phyloP scores from a whole-genome alignment of 2,113 vertebrate species.

The Bolborhynchus lineola region DNA sequence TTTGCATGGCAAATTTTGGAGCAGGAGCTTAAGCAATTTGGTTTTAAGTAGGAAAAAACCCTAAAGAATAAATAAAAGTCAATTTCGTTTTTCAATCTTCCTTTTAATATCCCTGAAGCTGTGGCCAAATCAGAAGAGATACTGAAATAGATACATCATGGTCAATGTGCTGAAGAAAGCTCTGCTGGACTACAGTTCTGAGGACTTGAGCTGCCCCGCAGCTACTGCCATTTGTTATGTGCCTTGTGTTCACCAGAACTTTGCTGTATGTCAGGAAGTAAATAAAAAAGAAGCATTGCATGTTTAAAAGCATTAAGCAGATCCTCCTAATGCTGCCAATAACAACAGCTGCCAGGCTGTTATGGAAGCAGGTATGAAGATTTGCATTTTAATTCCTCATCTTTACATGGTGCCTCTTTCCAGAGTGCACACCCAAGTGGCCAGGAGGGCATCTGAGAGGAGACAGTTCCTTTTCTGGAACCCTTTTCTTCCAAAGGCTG shows the following conservation, averaged over 20 bases:
- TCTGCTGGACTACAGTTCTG: conserved; percentile 11
- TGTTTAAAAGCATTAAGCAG: background rate
- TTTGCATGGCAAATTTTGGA: background rate
- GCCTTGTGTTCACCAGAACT: conserved; percentile 1
- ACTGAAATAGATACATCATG: conserved; percentile 15
- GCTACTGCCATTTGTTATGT: conserved; percentile 53
- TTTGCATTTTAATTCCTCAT: background rate
- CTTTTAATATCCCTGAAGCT: background rate
- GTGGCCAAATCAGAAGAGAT: background rate
- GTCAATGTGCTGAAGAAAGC: conserved; percentile 5
- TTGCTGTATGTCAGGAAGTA: background rate
- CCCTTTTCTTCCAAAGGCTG: background rate
- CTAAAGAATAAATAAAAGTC: background rate
- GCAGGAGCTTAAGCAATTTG: background rate
- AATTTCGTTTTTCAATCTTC: background rate
- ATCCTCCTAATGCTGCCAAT: background rate
- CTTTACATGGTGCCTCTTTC: background rate
- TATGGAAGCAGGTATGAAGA: background rate
- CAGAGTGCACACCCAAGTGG: background rate
- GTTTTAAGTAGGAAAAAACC: background rate
- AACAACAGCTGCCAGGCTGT: background rate
- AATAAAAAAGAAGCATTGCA: background rate
- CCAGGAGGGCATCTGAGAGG: background rate
- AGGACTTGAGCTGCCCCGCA: conserved; percentile 23
- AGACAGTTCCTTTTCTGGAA: background rate